Base-by-base conservation (phyloP, 1,140 invertebrate genomes). In the Drosophila mayri region DNA sequence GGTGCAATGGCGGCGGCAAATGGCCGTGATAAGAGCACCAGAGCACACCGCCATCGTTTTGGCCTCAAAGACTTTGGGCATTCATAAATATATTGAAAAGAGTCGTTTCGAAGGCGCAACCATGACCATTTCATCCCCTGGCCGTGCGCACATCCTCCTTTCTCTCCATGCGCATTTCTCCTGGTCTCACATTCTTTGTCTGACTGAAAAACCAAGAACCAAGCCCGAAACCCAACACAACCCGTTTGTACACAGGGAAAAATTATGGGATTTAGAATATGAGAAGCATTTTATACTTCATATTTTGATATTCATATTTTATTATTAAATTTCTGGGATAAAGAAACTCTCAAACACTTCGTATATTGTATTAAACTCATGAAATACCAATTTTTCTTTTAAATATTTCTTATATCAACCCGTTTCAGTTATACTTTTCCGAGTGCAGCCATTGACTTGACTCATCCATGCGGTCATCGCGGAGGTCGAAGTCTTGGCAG, bases 21-120 rank as follows among this genome's bases (percentile, higher is more conserved):
- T 87, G 84, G 84, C 80, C 67, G 84, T 88, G 84, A 88, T 87
- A 88, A 78, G 73, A 74, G 74, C 67, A 80, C 76, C 80, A 47
- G 67, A 47, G 72, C 79, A 47, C 67, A 64, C 79, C 60, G 76
- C 79, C 83, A 86, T 79, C 59, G 54, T 59, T 73, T 75, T 79
- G 55, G 50, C 44, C 52, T 71, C 22, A 25, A 57, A 71, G 43
- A 63, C 58, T 67, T 60, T 76, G 10, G 61, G 58, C 52, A 74
- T 73, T 77, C 63, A 79, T 76, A 82, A 86, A 79, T 82, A 76
- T 72, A 86, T 50, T 81, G 65, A 74, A 66, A 74, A 57, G 64
- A 80, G 81, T 49, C 46, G 57, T 85, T 50, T 50, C 44, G 54
- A 65, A 46, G 65, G 49, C 44, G 44, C 44, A 62, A 61, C 63